Evolutionary conservation across 2,113 vertebrate genomes (phyloP), one percentile per base, ranked within the genome.

Genomic region (Eurystomus gularis): DNA sequence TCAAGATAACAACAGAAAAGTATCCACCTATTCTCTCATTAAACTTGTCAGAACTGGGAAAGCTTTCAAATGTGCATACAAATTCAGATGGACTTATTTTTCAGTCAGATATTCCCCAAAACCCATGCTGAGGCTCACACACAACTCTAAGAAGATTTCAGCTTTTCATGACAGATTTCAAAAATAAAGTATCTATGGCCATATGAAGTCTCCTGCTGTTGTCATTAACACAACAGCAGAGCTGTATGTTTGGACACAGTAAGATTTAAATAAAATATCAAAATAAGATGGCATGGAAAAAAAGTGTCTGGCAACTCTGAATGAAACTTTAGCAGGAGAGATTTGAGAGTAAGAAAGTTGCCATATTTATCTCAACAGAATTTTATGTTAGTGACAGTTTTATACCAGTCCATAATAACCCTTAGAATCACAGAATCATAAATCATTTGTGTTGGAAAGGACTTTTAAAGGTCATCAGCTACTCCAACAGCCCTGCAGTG

Each of bases 191-290:
- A 84, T 70, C 14, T 71, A n/a, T 21, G 39, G 37, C 7, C 19
- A 11, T 61, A 40, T 57, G 28, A 94, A 68, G 13, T 21, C 11
- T 81, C 40, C 70, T 92, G 48, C 39, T 86, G 20, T 69, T 92
- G 46, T 51, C 60, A 42, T 19, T 72, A 60, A 33, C 24, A 76
- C 21, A 88, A 42, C 20, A 68, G 16, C 23, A 76, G n/a, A 69
- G 79, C 8, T 51, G 6, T 42, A 19, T 23, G 82, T 52, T n/a
- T 83, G 35, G 10, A 61, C 55, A 84, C 77, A 37, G 7, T 75
- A 33, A 79, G 19, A 39, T 60, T 77, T 54, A 92, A 79, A 33
- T 61, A 65, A 79, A 84, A 65, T 87, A 52, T 80, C 39, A 89
- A 86, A 91, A 44, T 26, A 57, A 69, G 20, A 69, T 54, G 4